Conservation (phyloP, 1,140 invertebrate genomes). For the Lithobius niger region DNA sequence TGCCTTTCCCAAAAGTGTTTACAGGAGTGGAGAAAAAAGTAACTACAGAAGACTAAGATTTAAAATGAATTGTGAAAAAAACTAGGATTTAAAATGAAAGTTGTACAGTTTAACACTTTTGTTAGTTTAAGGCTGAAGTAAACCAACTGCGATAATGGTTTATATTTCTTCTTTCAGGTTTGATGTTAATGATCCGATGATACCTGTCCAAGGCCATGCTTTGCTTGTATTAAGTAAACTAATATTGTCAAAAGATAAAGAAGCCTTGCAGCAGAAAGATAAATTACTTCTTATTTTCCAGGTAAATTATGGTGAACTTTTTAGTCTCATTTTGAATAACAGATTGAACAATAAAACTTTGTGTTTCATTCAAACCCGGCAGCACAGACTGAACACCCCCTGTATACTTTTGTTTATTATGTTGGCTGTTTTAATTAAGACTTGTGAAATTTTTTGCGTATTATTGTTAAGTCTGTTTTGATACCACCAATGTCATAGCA, state of each 20-base stretch:
- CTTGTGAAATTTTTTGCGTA: not conserved
- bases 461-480: not conserved
- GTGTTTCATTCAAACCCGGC: too few relatives aligned
- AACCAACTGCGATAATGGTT: too few relatives aligned
- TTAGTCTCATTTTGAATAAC: not conserved
- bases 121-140: too few relatives aligned
- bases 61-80: too few relatives aligned
- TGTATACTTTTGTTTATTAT: not conserved
- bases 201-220: constrained; percentile 68
- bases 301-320: constrained; percentile 20
- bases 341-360: not conserved
- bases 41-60: too few relatives aligned
- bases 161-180: constrained; percentile 21
- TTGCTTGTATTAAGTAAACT: constrained; percentile 56
- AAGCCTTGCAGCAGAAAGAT: constrained; percentile 47
- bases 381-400: not conserved
- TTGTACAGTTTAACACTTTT: too few relatives aligned
- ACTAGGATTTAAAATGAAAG: too few relatives aligned
- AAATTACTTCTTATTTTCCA: constrained; percentile 53
- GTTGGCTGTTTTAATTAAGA: not conserved
- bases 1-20: too few relatives aligned
- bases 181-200: constrained; percentile 52
- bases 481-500: not conserved
- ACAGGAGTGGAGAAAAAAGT: too few relatives aligned
- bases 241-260: constrained; percentile 47